Evolutionary conservation across 2,113 vertebrate genomes (phyloP), one percentile per base, ranked within the genome.

Genomic region (Gymnocephalus cernua): DNA sequence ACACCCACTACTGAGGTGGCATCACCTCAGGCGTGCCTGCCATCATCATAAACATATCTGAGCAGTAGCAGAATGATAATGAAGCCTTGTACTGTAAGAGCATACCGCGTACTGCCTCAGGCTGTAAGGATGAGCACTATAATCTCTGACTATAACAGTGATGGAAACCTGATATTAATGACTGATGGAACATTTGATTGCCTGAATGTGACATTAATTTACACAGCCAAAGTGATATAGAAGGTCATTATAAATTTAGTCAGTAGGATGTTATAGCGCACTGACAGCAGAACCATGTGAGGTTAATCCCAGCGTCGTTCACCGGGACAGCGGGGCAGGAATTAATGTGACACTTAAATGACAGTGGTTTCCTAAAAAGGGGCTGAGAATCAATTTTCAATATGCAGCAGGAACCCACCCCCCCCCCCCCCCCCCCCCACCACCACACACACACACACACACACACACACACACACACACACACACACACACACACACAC

Each of bases 361-460:
- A 91, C 92, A 88, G 84, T 62, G 78, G 89, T 91, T 93, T 89
- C 82, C 88, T 89, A 82, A 92, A 95, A 91, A 88, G 77, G 77
- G 80, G 77, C 45, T 50, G 54, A 79, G 88, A 95, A 94, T 95
- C 93, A 91, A 94, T 94, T 95, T 93, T 85, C 83, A 77, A 71
- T 89, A 85, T 86, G 80, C 82, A 68, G 70, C 84, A 86, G n/a
- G n/a, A n/a, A n/a, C n/a, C n/a, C n/a, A n/a, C n/a, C n/a, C n/a
- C n/a, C n/a, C n/a, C n/a, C n/a, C n/a, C n/a, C n/a, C n/a, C n/a
- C n/a, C n/a, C n/a, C n/a, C n/a, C n/a, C n/a, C n/a, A n/a, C n/a
- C n/a, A n/a, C n/a, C n/a, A 56, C n/a, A 35, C 58, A 35, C 32
- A 21, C 35, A 63, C 67, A 18, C 29, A 51, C 3, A 29, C 3